Evolutionary conservation across 2,113 vertebrate genomes (phyloP), one percentile per base, ranked within the genome.

Genomic region (Trichomycterus rosablanca): DNA sequence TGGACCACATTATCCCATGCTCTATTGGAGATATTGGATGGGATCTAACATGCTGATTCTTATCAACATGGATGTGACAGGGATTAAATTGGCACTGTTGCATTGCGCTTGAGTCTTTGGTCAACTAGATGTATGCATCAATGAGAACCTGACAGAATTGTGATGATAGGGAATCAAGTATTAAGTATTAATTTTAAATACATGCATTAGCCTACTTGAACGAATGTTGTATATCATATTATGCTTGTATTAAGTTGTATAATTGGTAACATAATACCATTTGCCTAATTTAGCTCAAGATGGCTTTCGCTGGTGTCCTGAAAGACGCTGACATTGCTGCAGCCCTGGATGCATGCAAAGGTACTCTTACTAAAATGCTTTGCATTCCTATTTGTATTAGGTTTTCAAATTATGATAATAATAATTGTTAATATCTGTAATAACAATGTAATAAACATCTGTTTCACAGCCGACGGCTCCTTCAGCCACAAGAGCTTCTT

Each of bases 401-500:
- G 1, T n/a, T 4, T n/a, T 11, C 16, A 26, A 4, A 14, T 7
- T 20, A 12, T 23, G 9, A 52, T 35, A 52, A 20, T 14, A 34
- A 52, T 52, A 22, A 49, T 4, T 28, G 23, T 28, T 22, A 53
- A 35, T 53, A 19, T 32, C 7, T 19, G 16, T 34, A 34, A 7
- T 52, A 34, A 24, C 14, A 34, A 15, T n/a, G 8, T 39, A 6
- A 12, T 10, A 39, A 14, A 10, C 14, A 12, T n/a, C 15, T 79
- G 59, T 76, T 53, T 74, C 75, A 39, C 84, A 93, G 90, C 65
- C 71, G 78, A 75, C 26, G 89, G 84, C 56, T 82, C 83, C 35
- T 92, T 95, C 78, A 32, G 84, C 58, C 83, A 89, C 77, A 84
- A 84, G 79, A 66, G 68, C 40, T 91, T 93, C 80, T 91, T 92